Evolutionary conservation across 1,140 invertebrate genomes (phyloP), one percentile per base, ranked within the genome.

Genomic region (Trichonephila clavata): DNA sequence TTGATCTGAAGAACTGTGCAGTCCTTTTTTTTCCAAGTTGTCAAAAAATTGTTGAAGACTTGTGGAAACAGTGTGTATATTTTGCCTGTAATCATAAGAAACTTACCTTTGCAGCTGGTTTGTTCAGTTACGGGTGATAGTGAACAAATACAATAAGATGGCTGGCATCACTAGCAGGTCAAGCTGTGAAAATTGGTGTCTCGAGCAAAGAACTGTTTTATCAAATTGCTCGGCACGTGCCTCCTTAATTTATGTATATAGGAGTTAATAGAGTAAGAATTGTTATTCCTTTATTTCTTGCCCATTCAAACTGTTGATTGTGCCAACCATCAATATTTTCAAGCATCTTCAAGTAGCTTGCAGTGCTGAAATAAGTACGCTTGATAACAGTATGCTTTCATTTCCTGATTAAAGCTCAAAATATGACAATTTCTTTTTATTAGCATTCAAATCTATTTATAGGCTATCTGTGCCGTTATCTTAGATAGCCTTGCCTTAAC

Each of bases 401-500:
- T 92, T 92, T 65, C 24, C 80, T 61, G 77, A 65, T 86, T 92
- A 71, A 81, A 92, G 90, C 90, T 92, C 90, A 90, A 92, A 92
- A 50, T 68, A 60, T 65, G 81, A 92, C 90, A 50, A 50, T 86
- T 86, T 57, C 27, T 83, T 83, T 77, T 90, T 50, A 68, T 89
- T 81, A 71, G 77, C 80, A 83, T 83, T 27, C 61, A 89, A 43
- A 77, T 43, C 21, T 57, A 21, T 89, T 43, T 80, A 83, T 86
- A 68, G 63, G 83, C 90, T 92, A 92, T 92, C 61, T 32, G 20
- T 89, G 81, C 83, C 60, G 68, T 91, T 63, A 92, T 32, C 21
- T 32, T 86, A 92, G 90, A 92, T 92, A 92, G 81, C 80, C 90
- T 92, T 92, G 90, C 90, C 90, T 92, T 92, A 92, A 68, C 86